Evolutionary conservation across 2,888 invertebrate genomes (phyloP).

Genomic region (Kryphioiulus occultus): DNA sequence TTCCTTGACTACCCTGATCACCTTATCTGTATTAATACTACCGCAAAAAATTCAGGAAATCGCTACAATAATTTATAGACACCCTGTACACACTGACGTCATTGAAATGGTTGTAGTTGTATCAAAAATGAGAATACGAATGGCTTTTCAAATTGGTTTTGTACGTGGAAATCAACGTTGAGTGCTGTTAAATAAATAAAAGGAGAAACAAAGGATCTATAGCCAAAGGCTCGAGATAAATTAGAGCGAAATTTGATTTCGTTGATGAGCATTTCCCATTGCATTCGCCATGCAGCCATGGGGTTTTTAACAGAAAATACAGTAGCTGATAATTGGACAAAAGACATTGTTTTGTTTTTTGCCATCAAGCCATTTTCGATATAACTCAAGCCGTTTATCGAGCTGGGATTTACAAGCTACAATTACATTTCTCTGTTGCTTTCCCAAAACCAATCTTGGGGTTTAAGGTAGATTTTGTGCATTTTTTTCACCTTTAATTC

Average conservation of each 20-base stretch:
- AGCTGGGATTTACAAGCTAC: neutral
- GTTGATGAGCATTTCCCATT: neutral
- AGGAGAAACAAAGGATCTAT: neutral
- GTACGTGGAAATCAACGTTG: neutral
- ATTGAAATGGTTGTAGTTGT: no score
- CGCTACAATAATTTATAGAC: no score
- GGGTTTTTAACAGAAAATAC: neutral
- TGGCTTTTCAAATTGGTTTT: neutral
- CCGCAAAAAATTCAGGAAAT: no score
- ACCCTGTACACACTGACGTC: no score
- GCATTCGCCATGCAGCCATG: neutral
- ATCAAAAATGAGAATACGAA: no score
- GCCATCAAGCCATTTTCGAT: no score
- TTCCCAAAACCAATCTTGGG: neutral
- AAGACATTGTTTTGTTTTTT: no score
- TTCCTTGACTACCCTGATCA: no score
- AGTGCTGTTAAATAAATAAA: neutral
- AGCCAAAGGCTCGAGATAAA: neutral
- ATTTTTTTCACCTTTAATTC: neutral
- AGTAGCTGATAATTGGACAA: neutral
- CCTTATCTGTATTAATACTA: no score
- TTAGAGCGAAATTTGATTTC: neutral
- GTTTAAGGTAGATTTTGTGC: neutral
- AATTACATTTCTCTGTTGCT: neutral
- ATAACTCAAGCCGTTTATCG: no score